phyloP scores from a whole-genome alignment of 2,113 vertebrate species.

The Zosterops hypoxanthus region DNA sequence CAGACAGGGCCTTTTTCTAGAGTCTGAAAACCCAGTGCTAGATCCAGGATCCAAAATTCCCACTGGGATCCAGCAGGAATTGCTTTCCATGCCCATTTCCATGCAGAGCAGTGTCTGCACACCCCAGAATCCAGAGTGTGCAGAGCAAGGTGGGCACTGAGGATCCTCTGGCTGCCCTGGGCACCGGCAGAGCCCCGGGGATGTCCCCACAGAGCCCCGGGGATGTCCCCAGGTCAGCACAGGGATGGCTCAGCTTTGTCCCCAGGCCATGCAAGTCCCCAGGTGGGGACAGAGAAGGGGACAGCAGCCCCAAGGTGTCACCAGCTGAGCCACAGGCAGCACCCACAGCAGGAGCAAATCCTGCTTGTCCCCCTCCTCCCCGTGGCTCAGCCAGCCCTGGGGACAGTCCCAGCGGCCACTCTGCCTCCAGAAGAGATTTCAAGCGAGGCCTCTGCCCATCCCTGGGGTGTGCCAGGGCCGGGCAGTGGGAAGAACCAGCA shows the following conservation, averaged over 20 bases:
- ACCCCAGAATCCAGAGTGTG: rapidly evolving
- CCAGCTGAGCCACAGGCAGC: neutral
- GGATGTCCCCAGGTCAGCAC: neutral
- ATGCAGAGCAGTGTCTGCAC: neutral
- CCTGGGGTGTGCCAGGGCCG: neutral
- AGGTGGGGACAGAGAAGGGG: neutral
- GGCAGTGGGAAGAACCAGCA: neutral
- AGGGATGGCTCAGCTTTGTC: neutral
- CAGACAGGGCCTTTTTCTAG: no score
- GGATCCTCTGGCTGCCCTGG: neutral
- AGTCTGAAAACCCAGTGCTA: no score
- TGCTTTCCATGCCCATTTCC: no score
- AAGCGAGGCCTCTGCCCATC: neutral
- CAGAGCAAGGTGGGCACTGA: neutral
- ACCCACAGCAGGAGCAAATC: neutral
- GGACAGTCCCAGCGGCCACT: neutral
- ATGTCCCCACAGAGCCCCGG: neutral
- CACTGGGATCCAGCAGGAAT: no score
- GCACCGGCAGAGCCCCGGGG: neutral
- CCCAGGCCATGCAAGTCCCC: neutral
- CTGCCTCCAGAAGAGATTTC: neutral
- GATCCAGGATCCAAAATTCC: no score
- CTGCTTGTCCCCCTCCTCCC: neutral
- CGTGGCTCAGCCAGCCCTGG: neutral
- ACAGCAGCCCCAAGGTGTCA: neutral